These are phyloP conservation scores for Augochlora pura DNA, from an alignment of 1,140 invertebrate species.

Conservation along the genomic window DNA sequence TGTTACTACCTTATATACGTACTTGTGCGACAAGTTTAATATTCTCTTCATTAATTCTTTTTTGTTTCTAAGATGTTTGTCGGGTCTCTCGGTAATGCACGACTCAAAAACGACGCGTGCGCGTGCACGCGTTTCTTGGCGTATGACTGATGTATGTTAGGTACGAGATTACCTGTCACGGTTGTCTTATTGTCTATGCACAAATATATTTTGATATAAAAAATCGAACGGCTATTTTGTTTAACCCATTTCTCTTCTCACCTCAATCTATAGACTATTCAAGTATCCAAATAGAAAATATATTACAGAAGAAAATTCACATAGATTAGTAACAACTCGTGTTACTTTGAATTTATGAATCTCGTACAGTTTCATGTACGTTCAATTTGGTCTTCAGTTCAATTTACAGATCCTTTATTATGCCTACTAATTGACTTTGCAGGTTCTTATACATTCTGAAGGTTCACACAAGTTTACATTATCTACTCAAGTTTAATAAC, in stretches of 20 bases:
- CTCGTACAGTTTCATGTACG: too few relatives aligned
- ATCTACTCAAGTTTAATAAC: too few relatives aligned
- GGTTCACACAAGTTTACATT: too few relatives aligned
- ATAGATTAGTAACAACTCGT: too few relatives aligned
- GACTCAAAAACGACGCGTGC: conserved; percentile 49
- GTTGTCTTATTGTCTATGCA: conserved; percentile 80
- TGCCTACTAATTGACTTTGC: too few relatives aligned
- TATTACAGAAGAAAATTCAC: too few relatives aligned
- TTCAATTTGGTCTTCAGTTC: too few relatives aligned
- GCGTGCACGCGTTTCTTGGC: conserved; percentile 55
- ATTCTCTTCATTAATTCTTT: conserved; percentile 9
- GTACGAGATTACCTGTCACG: conserved; percentile 78
- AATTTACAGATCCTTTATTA: too few relatives aligned
- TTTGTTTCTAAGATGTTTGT: conserved; percentile 31
- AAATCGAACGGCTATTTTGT: conserved; percentile 40
- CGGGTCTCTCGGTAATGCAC: conserved; percentile 48
- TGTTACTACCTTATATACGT: conserved; percentile 40
- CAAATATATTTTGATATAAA: conserved; percentile 82
- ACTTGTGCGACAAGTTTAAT: conserved; percentile 31
- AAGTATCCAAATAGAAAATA: background rate
- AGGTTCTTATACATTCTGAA: too few relatives aligned
- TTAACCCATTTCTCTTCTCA: background rate
- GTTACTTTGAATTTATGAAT: too few relatives aligned
- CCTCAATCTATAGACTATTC: background rate
- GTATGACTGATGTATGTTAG: conserved; percentile 72